Conservation (phyloP, 2,888 invertebrate genomes). For the Sphaerophoria taeniata region DNA sequence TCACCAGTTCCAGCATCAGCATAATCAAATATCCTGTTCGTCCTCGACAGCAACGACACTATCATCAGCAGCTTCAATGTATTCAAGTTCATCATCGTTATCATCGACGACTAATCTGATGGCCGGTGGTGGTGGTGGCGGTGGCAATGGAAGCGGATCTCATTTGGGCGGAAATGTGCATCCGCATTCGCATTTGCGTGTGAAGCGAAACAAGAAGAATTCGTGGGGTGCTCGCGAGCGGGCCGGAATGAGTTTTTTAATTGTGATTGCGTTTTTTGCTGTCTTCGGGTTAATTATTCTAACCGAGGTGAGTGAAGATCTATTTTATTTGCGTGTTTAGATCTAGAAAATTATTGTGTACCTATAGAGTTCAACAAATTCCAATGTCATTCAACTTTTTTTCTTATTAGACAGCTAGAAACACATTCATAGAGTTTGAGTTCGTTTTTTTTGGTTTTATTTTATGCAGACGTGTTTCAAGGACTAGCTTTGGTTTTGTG, state of each 20-base stretch:
- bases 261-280: conserved; percentile 95
- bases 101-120: conserved; percentile 69
- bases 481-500: conserved; percentile 37
- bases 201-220: conserved; percentile 81
- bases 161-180: conserved; percentile 62
- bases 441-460: not conserved
- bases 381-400: conserved; percentile 67
- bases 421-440: not conserved
- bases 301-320: conserved; percentile 87
- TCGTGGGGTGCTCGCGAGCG: conserved; percentile 86
- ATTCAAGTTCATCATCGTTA: conserved; percentile 65
- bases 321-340: not conserved
- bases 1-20: conserved; percentile 16
- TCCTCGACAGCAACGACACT: conserved; percentile 35
- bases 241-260: conserved; percentile 94
- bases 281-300: conserved; percentile 94
- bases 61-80: conserved; percentile 57
- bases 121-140: not conserved
- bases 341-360: conserved; percentile 8
- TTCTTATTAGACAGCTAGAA: not conserved
- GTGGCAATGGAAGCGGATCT: conserved; percentile 36
- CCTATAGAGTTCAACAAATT: conserved; percentile 47
- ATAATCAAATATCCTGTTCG: conserved; percentile 68
- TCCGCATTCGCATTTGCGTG: conserved; percentile 61
- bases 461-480: conserved; percentile 61